These are phyloP conservation scores for Drosophila kokeensis DNA, from an alignment of 2,888 invertebrate species.

Conservation along the genomic window DNA sequence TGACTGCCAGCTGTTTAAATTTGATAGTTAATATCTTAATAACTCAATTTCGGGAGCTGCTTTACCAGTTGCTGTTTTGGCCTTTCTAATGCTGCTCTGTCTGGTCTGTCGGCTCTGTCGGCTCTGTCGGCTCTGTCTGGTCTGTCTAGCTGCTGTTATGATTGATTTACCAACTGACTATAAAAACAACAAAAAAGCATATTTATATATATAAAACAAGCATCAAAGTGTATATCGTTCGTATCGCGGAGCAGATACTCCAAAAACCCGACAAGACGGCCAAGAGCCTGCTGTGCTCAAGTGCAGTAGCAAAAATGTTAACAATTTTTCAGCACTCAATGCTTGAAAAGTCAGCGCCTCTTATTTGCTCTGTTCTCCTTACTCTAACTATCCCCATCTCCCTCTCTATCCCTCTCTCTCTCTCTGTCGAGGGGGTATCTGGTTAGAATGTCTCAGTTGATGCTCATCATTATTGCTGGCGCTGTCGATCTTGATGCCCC, in stretches of 20 bases:
- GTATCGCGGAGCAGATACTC: conserved; percentile 5
- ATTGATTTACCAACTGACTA: conserved; percentile 65
- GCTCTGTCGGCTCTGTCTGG: conserved; percentile 24
- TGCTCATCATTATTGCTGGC: conserved; percentile 59
- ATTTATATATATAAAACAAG: not conserved
- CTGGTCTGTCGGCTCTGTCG: conserved; percentile 37
- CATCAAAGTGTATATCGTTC: conserved; percentile 9
- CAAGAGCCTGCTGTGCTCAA: conserved; percentile 52
- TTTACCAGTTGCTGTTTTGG: conserved; percentile 12
- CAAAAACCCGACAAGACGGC: conserved; percentile 19
- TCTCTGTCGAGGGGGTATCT: conserved; percentile 12
- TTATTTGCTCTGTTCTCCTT: conserved; percentile 23
- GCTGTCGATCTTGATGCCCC: conserved; percentile 60
- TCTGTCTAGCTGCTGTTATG: conserved; percentile 39
- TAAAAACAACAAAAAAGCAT: not conserved
- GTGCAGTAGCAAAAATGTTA: conserved; percentile 80
- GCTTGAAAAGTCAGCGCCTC: conserved; percentile 77
- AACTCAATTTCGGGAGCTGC: conserved; percentile 41
- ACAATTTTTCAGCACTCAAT: conserved; percentile 77
- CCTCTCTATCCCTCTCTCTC: not conserved
- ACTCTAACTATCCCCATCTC: not conserved
- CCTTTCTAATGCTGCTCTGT: conserved; percentile 63
- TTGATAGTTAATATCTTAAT: conserved; percentile 43
- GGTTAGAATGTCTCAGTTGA: conserved; percentile 66
- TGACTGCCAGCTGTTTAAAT: conserved; percentile 1